Evolutionary conservation across 2,113 vertebrate genomes (phyloP).

Genomic region (Lonchura striata): DNA sequence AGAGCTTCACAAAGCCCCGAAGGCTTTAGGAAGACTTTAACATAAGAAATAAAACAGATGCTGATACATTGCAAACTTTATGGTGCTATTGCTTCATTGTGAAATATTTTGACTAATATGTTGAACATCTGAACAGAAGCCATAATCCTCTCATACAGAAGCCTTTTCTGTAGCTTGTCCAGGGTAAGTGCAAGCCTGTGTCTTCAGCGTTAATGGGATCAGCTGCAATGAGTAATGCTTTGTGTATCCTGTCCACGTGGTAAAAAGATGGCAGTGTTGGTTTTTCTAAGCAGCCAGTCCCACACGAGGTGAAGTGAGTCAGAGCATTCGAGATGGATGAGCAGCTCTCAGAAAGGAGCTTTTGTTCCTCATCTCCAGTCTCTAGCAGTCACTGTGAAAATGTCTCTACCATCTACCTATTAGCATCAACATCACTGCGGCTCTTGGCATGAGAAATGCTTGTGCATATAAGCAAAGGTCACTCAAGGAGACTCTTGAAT

Average conservation of each 20-base stretch:
- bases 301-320: conserved; percentile 19
- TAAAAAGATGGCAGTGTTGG: conserved; percentile 33
- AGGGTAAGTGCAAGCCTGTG: conserved; percentile 4
- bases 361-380: conserved; percentile 28
- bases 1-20: background rate
- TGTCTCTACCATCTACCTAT: conserved; percentile 14
- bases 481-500: background rate
- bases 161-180: background rate
- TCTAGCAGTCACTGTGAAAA: background rate
- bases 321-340: background rate
- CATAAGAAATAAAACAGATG: background rate
- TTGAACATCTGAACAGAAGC: background rate
- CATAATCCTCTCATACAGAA: conserved; percentile 17
- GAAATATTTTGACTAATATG: background rate
- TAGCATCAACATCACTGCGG: background rate
- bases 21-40: background rate
- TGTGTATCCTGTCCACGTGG: conserved; percentile 10
- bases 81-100: background rate
- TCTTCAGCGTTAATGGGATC: conserved; percentile 27
- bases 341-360: background rate
- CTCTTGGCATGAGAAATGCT: background rate
- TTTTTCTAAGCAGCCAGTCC: conserved; percentile 23
- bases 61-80: background rate
- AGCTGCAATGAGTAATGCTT: conserved; percentile 44
- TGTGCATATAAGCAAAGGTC: background rate